These are phyloP conservation scores for Butorides virescens DNA, from an alignment of 2,113 vertebrate species.

Conservation along the genomic window DNA sequence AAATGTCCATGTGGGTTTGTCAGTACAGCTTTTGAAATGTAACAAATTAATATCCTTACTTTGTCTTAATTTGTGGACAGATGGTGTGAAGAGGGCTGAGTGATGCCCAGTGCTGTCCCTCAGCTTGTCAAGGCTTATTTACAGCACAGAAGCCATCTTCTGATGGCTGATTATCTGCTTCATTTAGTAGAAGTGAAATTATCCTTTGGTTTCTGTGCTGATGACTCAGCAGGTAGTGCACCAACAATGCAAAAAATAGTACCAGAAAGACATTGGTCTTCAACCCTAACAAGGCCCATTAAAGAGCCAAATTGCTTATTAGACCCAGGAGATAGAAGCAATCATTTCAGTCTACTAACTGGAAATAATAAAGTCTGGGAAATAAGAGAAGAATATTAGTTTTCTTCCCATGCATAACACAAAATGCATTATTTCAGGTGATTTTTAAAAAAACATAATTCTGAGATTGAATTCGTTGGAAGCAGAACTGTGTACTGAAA, in stretches of 20 bases:
- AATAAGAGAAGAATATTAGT: constrained; percentile 25
- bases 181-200: constrained; percentile 80
- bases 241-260: constrained; percentile 62
- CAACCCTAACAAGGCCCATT: constrained; percentile 72
- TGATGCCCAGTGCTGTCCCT: constrained; percentile 61
- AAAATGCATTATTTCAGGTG: constrained; percentile 1
- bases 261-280: constrained; percentile 68
- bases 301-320: constrained; percentile 73
- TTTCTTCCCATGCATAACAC: background rate
- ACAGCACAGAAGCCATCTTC: constrained; percentile 62
- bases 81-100: constrained; percentile 70
- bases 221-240: constrained; percentile 77
- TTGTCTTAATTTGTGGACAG: constrained; percentile 77
- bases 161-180: constrained; percentile 76
- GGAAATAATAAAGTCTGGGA: constrained; percentile 61
- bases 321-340: constrained; percentile 67
- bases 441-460: background rate
- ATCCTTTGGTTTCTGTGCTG: constrained; percentile 71
- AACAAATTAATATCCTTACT: constrained; percentile 74
- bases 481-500: background rate
- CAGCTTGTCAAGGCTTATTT: constrained; percentile 76
- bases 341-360: constrained; percentile 69
- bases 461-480: background rate
- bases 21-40: constrained; percentile 70
- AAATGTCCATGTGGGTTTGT: constrained; percentile 65